Evolutionary conservation across 2,888 invertebrate species (phyloP).

Genomic region (Pegoplata infirma): DNA sequence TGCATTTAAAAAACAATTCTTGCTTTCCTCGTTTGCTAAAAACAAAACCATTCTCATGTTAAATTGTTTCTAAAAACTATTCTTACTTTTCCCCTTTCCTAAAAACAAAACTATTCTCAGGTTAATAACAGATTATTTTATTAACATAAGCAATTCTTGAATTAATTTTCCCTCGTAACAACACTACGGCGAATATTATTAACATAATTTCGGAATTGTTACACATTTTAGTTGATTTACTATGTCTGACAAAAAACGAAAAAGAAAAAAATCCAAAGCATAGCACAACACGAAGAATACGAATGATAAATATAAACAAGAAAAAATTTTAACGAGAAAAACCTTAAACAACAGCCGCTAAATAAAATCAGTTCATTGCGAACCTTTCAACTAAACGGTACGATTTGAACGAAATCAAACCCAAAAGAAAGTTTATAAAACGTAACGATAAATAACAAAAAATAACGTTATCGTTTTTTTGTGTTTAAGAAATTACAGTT

Average conservation of each 20-base stretch:
- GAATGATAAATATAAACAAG: not conserved
- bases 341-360: slow-evolving; percentile 28
- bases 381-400: slow-evolving; percentile 43
- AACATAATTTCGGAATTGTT: slow-evolving; percentile 1
- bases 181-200: not conserved
- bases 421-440: not conserved
- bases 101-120: not conserved
- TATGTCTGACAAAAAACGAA: not conserved
- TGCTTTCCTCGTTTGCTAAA: no score
- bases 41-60: no score
- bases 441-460: not conserved
- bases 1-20: no score
- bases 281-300: not conserved
- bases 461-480: not conserved
- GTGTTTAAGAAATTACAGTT: not conserved
- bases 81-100: no score
- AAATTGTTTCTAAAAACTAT: no score
- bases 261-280: slow-evolving; percentile 2
- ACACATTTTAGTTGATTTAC: not conserved
- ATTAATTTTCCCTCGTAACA: not conserved
- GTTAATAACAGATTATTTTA: not conserved
- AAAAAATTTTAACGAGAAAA: slow-evolving; percentile 15
- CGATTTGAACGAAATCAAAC: not conserved
- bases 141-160: not conserved
- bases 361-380: slow-evolving; percentile 48